A percentile compares a stretch with the other conserved stretches of the same genome.
These are phyloP conservation scores for Lymantria dispar DNA, from an alignment of 2,888 invertebrate species.

Conservation along the genomic window DNA sequence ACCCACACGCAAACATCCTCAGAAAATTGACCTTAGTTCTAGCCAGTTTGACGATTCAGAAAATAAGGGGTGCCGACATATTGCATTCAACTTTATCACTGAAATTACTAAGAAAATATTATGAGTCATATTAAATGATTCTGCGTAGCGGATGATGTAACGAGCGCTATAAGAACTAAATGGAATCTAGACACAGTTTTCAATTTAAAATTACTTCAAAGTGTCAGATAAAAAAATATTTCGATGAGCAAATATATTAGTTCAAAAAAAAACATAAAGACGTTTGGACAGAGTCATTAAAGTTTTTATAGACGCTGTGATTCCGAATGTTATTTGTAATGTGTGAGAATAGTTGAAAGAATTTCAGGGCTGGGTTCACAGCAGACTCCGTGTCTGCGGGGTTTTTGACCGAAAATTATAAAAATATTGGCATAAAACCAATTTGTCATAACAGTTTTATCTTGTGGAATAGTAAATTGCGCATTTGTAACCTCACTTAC, in stretches of 20 bases:
- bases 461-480: not conserved
- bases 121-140: no score
- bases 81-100: no score
- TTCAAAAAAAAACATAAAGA: not conserved
- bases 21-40: no score
- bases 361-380: conserved; percentile 13
- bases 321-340: conserved; percentile 9
- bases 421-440: conserved; percentile 41
- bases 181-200: not conserved
- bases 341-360: conserved; percentile 10
- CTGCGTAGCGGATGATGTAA: not conserved
- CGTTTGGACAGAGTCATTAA: conserved; percentile 11
- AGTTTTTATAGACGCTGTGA: conserved; percentile 19
- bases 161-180: not conserved
- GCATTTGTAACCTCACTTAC: not conserved
- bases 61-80: no score
- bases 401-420: conserved; percentile 41
- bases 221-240: not conserved
- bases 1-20: no score
- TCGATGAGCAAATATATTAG: not conserved
- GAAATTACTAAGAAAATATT: no score
- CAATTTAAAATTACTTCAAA: not conserved
- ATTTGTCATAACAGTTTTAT: conserved; percentile 19
- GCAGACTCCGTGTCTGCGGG: conserved; percentile 37
- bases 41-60: no score